Evolutionary conservation across 2,888 invertebrate genomes (phyloP), one percentile per base, ranked within the genome.

Genomic region (Aplocera efformata): DNA sequence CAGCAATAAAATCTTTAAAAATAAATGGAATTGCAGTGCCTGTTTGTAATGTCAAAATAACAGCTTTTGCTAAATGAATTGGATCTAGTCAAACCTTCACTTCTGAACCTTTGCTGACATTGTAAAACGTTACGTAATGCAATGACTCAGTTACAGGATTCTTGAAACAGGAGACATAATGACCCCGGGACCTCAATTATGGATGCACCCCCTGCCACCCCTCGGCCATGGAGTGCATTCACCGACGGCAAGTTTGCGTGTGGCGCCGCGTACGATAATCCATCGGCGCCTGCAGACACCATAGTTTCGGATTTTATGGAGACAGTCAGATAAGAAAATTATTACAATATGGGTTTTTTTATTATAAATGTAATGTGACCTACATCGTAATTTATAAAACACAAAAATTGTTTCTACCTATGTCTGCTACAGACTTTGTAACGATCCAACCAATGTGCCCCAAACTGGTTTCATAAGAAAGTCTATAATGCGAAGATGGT

Each of bases 221-320:
- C 36, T 36, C 36, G 29, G 38, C 42, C 35, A 43, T 49, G 42
- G 66, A 72, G 83, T 81, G 77, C 84, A 84, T 83, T 83, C 78
- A 83, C 84, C 83, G 79, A 36, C 60, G 60, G 48, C 42, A 39
- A 51, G 45, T 59, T 84, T 67, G 84, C 85, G 85, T 84, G 84
- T 48, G 82, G 82, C 84, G 79, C 80, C 82, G 53, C 39, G 34
- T 53, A 53, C 60, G 76, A 79, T 79, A 79, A 70, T 60, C 67
- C 66, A 79, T 77, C 77, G 63, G 54, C 42, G 50, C 32, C 50
- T 39, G 54, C 39, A 46, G 37, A 36, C 48, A 43, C 69, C 65
- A 70, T 63, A 41, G 40, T 34, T 46, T 48, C n/a, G 8, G 7
- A n/a, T 7, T 33, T 11, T 9, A 7, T 10, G 17, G 20, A 32